Conservation (phyloP, 2,888 invertebrate genomes). For the Drosophila demipolita region DNA sequence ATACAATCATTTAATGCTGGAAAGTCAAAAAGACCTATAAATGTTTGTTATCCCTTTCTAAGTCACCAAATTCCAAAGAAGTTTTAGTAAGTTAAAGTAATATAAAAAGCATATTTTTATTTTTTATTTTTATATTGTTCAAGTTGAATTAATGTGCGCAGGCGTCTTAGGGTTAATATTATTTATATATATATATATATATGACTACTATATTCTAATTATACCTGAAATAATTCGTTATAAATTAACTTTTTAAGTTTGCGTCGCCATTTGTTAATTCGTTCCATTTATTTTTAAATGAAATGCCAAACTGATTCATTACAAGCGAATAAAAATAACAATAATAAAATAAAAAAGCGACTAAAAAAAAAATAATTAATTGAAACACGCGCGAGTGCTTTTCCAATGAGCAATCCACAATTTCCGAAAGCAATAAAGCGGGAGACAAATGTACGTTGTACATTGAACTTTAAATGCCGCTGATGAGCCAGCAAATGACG, state of each 20-base stretch:
- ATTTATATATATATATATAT: not conserved
- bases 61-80: not conserved
- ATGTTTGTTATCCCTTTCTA: not conserved
- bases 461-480: conserved; percentile 66
- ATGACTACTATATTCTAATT: not conserved
- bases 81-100: not conserved
- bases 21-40: not conserved
- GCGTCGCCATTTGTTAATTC: not conserved
- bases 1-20: not conserved
- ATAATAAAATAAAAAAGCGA: conserved; percentile 27
- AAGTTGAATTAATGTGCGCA: not conserved
- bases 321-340: conserved; percentile 23
- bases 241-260: not conserved
- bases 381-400: conserved; percentile 60
- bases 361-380: conserved; percentile 63
- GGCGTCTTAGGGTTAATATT: not conserved
- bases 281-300: not conserved
- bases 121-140: not conserved
- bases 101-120: not conserved
- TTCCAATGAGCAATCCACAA: conserved; percentile 70
- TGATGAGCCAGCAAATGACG: conserved; percentile 36
- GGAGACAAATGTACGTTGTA: conserved; percentile 58
- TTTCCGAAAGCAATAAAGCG: conserved; percentile 74
- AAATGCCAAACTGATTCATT: not conserved
- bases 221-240: not conserved